Conservation (phyloP, 2,888 invertebrate species). For the Tigriopus californicus region DNA sequence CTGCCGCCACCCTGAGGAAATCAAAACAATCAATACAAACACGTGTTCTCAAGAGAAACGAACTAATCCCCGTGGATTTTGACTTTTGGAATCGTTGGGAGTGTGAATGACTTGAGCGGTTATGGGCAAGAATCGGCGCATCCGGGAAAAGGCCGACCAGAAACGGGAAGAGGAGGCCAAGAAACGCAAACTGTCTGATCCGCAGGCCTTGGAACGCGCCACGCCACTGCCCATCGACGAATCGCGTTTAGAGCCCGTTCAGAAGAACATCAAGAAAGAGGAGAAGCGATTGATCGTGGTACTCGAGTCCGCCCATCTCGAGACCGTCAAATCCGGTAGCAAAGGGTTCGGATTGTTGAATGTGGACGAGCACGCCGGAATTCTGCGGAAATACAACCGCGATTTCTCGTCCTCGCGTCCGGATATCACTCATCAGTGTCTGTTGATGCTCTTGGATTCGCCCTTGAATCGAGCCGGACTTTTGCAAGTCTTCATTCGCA, state of each 20-base stretch:
- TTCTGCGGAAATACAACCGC: slow-evolving; percentile 64
- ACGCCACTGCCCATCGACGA: too few relatives aligned
- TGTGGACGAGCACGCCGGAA: slow-evolving; percentile 73
- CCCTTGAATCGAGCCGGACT: slow-evolving; percentile 55
- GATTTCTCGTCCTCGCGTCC: slow-evolving; percentile 78
- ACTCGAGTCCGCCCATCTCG: slow-evolving; percentile 80
- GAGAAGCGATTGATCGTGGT: slow-evolving; percentile 68
- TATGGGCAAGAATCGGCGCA: too few relatives aligned
- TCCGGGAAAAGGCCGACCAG: too few relatives aligned
- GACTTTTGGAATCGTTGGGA: too few relatives aligned
- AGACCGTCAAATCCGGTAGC: slow-evolving; percentile 54
- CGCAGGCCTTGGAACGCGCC: too few relatives aligned
- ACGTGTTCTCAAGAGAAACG: too few relatives aligned
- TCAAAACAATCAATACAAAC: too few relatives aligned
- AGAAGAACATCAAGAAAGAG: neutral
- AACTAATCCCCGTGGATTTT: too few relatives aligned
- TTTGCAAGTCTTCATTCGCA: slow-evolving; percentile 29
- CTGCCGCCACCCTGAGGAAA: too few relatives aligned
- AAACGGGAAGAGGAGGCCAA: too few relatives aligned
- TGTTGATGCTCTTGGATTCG: slow-evolving; percentile 92
- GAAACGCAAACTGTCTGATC: too few relatives aligned
- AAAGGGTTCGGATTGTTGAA: slow-evolving; percentile 31
- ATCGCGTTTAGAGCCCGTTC: neutral
- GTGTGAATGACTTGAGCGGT: too few relatives aligned
- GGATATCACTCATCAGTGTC: slow-evolving; percentile 91